Conservation (phyloP, 2,797 vertebrate species). For the Anolis apletophallus region DNA sequence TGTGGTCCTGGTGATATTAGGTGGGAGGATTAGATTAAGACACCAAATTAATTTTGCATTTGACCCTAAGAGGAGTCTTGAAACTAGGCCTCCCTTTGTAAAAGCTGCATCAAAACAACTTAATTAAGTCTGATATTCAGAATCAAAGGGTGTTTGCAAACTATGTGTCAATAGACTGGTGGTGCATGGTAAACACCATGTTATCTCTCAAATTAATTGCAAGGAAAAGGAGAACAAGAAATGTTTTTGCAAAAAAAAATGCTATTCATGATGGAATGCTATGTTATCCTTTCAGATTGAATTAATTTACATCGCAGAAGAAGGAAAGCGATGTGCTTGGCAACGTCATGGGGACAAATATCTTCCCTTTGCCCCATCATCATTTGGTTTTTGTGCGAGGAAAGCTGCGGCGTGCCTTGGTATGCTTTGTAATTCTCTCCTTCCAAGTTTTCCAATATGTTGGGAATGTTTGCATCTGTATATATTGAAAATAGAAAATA, state of each 20-base stretch:
- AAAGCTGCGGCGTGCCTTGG: neutral
- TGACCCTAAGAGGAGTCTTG: slow-evolving; percentile 17
- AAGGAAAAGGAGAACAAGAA: slow-evolving; percentile 6
- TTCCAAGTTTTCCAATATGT: too few species aligned
- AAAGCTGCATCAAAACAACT: slow-evolving; percentile 29
- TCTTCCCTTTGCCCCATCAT: neutral
- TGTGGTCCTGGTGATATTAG: neutral
- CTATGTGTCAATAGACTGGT: neutral
- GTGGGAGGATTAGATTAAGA: slow-evolving; percentile 11
- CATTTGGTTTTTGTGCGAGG: neutral
- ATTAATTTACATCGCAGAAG: neutral
- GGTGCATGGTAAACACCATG: neutral
- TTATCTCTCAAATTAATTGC: slow-evolving; percentile 19
- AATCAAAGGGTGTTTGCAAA: slow-evolving; percentile 40
- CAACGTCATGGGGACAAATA: neutral
- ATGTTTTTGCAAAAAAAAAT: neutral
- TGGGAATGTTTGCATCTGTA: too few species aligned
- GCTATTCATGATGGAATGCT: neutral
- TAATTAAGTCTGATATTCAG: slow-evolving; percentile 32
- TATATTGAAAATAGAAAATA: too few species aligned
- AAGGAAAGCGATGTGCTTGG: neutral
- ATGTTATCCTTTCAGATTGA: slow-evolving; percentile 25
- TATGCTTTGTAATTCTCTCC: too few species aligned
- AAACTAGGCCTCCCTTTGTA: slow-evolving; percentile 36
- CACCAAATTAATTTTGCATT: slow-evolving; percentile 18